A percentile compares a stretch with the other conserved stretches of the same genome.
These are phyloP conservation scores for Paracanthobrama guichenoti DNA, from an alignment of 2,113 vertebrate species.

Conservation along the genomic window DNA sequence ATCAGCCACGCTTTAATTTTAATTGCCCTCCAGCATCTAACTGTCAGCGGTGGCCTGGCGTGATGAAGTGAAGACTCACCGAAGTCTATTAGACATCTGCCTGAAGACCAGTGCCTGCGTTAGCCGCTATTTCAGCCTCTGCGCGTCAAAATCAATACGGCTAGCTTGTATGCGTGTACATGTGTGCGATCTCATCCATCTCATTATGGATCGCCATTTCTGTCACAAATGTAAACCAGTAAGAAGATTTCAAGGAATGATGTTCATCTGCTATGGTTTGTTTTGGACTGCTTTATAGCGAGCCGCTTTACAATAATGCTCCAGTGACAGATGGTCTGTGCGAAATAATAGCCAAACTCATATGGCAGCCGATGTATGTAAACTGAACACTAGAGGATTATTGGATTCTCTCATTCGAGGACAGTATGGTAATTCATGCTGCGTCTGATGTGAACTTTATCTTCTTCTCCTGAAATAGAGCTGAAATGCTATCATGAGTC, in stretches of 20 bases:
- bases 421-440: conserved; percentile 40
- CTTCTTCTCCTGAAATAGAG: conserved; percentile 9
- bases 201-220: conserved; percentile 44
- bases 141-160: conserved; percentile 74
- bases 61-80: conserved; percentile 90
- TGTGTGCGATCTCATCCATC: conserved; percentile 29
- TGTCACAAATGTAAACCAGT: conserved; percentile 43
- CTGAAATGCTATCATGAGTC: neutral
- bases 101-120: conserved; percentile 75
- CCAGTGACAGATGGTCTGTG: conserved; percentile 56
- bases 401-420: conserved; percentile 40
- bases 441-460: conserved; percentile 4
- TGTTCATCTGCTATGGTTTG: conserved; percentile 45
- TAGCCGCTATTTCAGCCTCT: conserved; percentile 66
- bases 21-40: conserved; percentile 93
- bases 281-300: conserved; percentile 46
- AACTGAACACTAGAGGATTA: conserved; percentile 48
- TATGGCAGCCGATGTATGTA: conserved; percentile 38
- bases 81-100: conserved; percentile 96
- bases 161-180: conserved; percentile 28
- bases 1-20: conserved; percentile 96
- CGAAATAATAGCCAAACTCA: conserved; percentile 51
- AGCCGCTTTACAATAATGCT: conserved; percentile 43
- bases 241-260: conserved; percentile 48
- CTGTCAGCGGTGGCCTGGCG: conserved; percentile 90